These are phyloP conservation scores for Tympanoctomys barrerae DNA, from an alignment of 2,797 vertebrate species.

Conservation along the genomic window DNA sequence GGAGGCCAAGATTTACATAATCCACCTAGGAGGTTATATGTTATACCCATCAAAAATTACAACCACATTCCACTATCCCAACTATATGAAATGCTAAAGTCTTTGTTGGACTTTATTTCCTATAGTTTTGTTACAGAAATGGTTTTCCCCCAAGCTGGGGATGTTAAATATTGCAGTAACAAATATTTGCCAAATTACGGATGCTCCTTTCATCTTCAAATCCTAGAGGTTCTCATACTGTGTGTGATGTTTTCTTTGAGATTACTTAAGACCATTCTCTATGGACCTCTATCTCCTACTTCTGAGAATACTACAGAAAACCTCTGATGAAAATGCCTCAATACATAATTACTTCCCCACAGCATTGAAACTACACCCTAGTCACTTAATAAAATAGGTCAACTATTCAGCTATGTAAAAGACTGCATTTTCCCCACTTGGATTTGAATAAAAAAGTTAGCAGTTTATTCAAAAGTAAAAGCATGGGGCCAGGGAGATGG, in stretches of 20 bases:
- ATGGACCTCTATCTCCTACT: neutral
- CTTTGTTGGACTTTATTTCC: slow-evolving; percentile 30
- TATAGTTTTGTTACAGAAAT: slow-evolving; percentile 2
- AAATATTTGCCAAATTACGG: slow-evolving; percentile 8
- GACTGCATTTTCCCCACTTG: neutral
- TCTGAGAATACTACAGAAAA: slow-evolving; percentile 35
- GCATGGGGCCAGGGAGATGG: neutral
- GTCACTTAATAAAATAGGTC: neutral
- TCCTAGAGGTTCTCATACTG: neutral
- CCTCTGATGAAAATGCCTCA: neutral
- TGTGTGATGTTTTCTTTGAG: neutral
- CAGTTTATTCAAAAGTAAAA: slow-evolving; percentile 6
- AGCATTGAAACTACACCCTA: slow-evolving; percentile 10
- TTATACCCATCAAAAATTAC: slow-evolving; percentile 35
- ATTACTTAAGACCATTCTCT: neutral
- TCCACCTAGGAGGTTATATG: neutral
- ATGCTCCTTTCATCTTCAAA: neutral
- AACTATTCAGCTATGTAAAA: slow-evolving; percentile 12
- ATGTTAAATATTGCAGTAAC: slow-evolving; percentile 24
- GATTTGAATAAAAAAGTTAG: neutral
- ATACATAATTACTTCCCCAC: neutral
- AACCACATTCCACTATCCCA: neutral
- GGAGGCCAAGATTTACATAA: slow-evolving; percentile 33
- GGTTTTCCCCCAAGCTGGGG: neutral
- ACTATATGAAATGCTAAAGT: neutral